These are phyloP conservation scores for Tachycineta bicolor DNA, from an alignment of 2,113 vertebrate genomes.

Conservation along the genomic window DNA sequence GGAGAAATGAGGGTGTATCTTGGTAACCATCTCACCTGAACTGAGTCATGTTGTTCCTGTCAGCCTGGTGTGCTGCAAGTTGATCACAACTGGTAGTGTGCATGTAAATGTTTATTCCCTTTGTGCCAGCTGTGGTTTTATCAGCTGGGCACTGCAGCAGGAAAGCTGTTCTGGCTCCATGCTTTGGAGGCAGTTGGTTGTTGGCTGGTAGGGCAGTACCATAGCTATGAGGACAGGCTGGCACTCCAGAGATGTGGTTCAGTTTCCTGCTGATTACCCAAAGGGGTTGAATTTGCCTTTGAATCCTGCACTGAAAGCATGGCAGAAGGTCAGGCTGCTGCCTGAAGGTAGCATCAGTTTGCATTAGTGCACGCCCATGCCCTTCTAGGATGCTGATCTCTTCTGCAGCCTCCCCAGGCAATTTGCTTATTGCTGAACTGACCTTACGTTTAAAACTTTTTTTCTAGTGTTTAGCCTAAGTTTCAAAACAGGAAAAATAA, in stretches of 20 bases:
- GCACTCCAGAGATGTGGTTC: background rate
- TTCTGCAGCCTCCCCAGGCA: background rate
- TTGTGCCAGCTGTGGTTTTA: background rate
- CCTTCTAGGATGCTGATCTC: background rate
- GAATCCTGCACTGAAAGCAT: background rate
- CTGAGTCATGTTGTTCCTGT: background rate
- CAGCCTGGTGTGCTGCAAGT: background rate
- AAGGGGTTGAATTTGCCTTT: background rate
- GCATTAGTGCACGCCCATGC: background rate
- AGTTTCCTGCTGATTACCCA: background rate
- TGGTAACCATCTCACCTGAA: fast-evolving
- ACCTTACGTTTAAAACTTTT: background rate
- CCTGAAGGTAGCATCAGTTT: background rate
- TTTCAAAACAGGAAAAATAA: background rate
- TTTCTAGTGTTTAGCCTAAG: background rate
- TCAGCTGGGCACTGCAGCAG: background rate
- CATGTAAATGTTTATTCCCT: background rate
- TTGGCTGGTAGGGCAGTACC: background rate
- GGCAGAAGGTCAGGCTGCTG: background rate
- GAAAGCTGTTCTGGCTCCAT: background rate
- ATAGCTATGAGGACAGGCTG: background rate
- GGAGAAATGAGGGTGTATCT: fast-evolving
- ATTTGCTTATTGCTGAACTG: background rate
- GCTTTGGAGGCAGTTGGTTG: background rate
- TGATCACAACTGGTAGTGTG: no score